Conservation (phyloP, 2,888 invertebrate genomes). For the Eurois occulta region DNA sequence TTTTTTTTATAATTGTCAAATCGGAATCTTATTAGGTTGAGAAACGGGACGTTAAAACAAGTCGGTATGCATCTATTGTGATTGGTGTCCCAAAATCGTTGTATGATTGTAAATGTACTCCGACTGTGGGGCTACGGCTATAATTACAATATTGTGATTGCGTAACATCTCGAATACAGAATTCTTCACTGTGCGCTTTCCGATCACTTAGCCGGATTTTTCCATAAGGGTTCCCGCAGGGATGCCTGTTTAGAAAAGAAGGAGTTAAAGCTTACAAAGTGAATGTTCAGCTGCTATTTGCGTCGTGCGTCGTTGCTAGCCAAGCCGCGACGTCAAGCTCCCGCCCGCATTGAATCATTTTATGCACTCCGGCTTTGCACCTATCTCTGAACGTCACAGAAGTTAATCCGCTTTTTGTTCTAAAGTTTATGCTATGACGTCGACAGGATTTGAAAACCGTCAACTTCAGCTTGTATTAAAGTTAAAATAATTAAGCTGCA, state of each 20-base stretch:
- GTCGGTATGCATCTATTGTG: neutral
- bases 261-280: neutral
- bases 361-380: conserved; percentile 55
- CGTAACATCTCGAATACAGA: neutral
- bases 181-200: neutral
- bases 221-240: neutral
- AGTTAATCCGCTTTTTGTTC: conserved; percentile 66
- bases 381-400: conserved; percentile 59
- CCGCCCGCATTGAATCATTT: conserved; percentile 54
- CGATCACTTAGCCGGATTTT: neutral
- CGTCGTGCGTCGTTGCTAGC: conserved; percentile 30
- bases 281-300: conserved; percentile 13
- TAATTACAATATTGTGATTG: neutral
- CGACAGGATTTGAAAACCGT: conserved; percentile 56
- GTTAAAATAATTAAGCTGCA: conserved; percentile 56
- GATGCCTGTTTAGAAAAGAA: neutral
- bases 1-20: neutral
- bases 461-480: conserved; percentile 53
- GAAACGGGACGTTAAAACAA: neutral
- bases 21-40: neutral
- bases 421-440: conserved; percentile 48
- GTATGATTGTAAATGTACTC: neutral
- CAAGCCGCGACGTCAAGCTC: conserved; percentile 7
- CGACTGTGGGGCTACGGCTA: neutral
- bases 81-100: neutral